Evolutionary conservation across 64 coral and sea anemone species (phyloP), one percentile per base, ranked within the genome.

Genomic region (Montipora foliosa): DNA sequence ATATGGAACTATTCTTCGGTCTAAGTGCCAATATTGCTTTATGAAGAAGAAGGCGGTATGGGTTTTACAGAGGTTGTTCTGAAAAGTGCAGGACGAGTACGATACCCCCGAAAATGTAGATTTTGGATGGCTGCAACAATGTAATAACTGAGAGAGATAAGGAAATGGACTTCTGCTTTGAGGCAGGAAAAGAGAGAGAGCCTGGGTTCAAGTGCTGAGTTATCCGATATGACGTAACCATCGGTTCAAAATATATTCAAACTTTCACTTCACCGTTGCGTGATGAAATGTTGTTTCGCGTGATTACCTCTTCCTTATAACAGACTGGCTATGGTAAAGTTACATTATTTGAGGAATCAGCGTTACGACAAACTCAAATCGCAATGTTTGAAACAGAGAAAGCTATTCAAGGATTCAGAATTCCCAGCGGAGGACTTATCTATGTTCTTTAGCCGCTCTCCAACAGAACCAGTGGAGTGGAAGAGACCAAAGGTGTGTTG

Each of bases 391-490:
- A 90, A 88, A 3, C 87, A 96, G 29, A 80, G 71, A 49, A 57
- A 58, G 16, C 78, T 96, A 8, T 96, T 96, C 73, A 81, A 87
- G 5, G 95, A 96, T 76, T 46, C 77, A 19, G 88, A 91, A 77
- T 96, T 96, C 64, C 88, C 95, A 17, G 80, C 95, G 9, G 92
- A 96, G 17, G 77, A 81, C 21, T 88, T 87, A 72, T 96, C 95
- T 4, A 14, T 96, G 51, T 96, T 93, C 67, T 93, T 93, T 51
- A 96, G 95, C 71, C 91, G 95, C 16, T 57, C 48, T 9, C 91
- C 91, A n/a, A 88, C 95, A 45, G 75, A 94, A 74, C 16, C 73
- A 49, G 92, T 96, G 4, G 92, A 94, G 75, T 96, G 95, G 95
- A 93, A 94, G 80, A 66, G 95, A 77, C 95, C 95, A 49, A 90